Conservation (phyloP, 1,140 invertebrate species). For the Physella acuta region DNA sequence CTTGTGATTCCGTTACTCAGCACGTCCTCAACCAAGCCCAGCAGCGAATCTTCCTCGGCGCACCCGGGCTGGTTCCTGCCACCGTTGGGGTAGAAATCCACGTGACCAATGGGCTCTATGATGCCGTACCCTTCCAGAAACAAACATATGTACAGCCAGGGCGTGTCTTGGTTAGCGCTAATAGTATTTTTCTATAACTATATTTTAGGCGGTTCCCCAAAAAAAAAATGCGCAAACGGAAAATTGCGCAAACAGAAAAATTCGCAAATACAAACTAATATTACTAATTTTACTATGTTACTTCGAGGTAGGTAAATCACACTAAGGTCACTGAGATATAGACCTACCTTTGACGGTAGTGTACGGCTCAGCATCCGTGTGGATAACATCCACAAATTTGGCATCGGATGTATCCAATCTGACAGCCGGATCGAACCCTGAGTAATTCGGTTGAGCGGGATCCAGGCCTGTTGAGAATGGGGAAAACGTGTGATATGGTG, state of each 20-base stretch:
- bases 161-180: neutral
- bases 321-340: neutral
- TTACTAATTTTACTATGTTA: neutral
- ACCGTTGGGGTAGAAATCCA: conserved; percentile 77
- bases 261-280: too few relatives aligned
- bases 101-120: conserved; percentile 64
- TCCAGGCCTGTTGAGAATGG: conserved; percentile 64
- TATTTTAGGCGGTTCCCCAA: neutral
- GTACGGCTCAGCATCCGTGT: conserved; percentile 82
- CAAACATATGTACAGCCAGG: neutral
- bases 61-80: conserved; percentile 56
- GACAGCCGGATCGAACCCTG: conserved; percentile 59
- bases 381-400: conserved; percentile 90
- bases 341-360: conserved; percentile 34
- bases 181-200: neutral
- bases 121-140: conserved; percentile 45
- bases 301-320: neutral
- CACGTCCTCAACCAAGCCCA: conserved; percentile 35
- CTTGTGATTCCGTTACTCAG: conserved; percentile 31
- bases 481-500: neutral
- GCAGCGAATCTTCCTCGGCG: conserved; percentile 31
- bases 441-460: conserved; percentile 72
- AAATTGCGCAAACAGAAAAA: too few relatives aligned
- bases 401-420: conserved; percentile 70
- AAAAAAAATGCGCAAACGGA: too few relatives aligned